Evolutionary conservation across 2,797 vertebrate genomes (phyloP).

Genomic region (Notolepis coatsorum): DNA sequence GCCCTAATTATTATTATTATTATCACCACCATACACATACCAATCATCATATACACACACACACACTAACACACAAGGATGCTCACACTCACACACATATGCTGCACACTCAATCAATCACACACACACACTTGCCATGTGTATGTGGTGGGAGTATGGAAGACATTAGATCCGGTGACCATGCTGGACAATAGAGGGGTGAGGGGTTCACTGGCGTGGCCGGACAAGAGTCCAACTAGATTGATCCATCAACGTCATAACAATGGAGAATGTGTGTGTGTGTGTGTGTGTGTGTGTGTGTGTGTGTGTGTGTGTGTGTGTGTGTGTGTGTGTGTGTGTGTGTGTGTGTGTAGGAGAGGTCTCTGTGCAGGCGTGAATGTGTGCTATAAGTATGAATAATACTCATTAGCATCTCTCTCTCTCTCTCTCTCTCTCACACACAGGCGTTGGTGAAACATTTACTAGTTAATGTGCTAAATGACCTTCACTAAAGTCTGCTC

Average conservation of each 20-base stretch:
- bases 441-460: conserved; percentile 65
- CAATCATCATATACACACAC: too few relatives aligned
- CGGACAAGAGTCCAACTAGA: conserved; percentile 33
- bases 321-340: not conserved
- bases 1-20: too few relatives aligned
- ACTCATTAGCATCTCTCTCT: too few relatives aligned
- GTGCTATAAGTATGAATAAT: not conserved
- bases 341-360: not conserved
- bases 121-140: conserved; percentile 16
- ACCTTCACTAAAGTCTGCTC: conserved; percentile 33
- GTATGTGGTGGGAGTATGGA: conserved; percentile 58
- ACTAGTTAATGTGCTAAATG: conserved; percentile 57
- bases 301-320: not conserved
- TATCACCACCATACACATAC: too few relatives aligned
- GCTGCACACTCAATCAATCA: conserved; percentile 1
- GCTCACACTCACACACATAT: too few relatives aligned
- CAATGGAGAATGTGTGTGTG: not conserved
- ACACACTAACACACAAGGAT: too few relatives aligned
- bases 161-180: conserved; percentile 65
- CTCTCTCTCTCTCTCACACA: not conserved
- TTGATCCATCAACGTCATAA: conserved; percentile 66
- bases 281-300: not conserved
- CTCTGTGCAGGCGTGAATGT: not conserved
- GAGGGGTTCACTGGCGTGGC: conserved; percentile 43
- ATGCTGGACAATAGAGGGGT: conserved; percentile 52